Base-by-base conservation (phyloP, 2,888 invertebrate genomes). In the Dorcus parallelipipedus region DNA sequence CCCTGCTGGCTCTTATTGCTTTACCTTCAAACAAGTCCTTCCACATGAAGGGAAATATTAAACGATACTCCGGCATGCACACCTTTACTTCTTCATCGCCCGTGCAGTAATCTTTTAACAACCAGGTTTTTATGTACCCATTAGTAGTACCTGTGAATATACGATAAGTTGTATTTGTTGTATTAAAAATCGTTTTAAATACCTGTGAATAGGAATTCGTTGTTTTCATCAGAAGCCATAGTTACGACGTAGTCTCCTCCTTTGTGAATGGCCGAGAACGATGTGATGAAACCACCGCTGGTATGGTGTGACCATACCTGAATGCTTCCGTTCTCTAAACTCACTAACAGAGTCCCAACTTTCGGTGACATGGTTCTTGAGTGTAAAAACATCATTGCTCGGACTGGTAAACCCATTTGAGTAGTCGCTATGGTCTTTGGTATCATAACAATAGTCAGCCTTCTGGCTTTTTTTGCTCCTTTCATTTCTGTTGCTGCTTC, bases 251-350 rank as follows among this genome's bases (percentile, higher is more conserved):
- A 87, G 72, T 86, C 85, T 3, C 86, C 86, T 3, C 83, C 79
- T 33, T 83, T 81, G 74, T 92, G 91, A 42, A 88, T 83, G 3
- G 86, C 88, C 43, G 80, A 82, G 76, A 92, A 93, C 26, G 87
- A 81, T 38, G 83, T 84, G 56, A 90, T 78, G 74, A 85, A 87
- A 6, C 90, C 89, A 9, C 90, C 90, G 9, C 83, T 83, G 41
- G 86, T 82, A 75, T 91, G 90, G 74, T 91, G 89, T 14, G 91
- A 91, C 89, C 93, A 94, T 20, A 88, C 83, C 78, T 93, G 90
- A 60, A 91, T 81, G 57, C 83, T 79, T 0, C 93, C 93, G 64
- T 89, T 90, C 71, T 90, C 89, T 61, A 93, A 76, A 0, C 89
- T 82, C 0, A 92, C 82, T 52, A 92, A 75, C 9, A 93, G 77